Conservation (phyloP, 2,797 vertebrate genomes). For the Leptodactylus fallax region DNA sequence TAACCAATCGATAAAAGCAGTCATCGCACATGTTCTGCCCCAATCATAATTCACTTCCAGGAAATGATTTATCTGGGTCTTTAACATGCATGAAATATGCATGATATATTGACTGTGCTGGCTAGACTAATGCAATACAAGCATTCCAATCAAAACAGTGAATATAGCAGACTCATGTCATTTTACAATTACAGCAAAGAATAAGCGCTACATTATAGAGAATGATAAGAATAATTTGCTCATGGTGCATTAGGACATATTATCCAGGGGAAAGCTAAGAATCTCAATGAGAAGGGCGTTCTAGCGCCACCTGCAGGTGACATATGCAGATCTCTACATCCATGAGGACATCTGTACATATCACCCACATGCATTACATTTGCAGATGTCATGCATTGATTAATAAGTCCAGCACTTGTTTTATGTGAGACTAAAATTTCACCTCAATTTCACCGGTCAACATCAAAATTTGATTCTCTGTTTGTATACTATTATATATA, state of each 20-base stretch:
- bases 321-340: neutral
- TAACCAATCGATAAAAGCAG: conserved; percentile 25
- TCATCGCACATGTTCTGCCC: conserved; percentile 16
- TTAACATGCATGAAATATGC: conserved; percentile 54
- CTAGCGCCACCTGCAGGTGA: neutral
- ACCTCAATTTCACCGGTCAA: too few species aligned
- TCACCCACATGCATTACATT: neutral
- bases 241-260: conserved; percentile 14
- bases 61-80: conserved; percentile 44
- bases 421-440: too few species aligned
- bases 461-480: too few species aligned
- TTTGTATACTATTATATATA: too few species aligned
- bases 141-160: conserved; percentile 15
- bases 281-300: neutral
- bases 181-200: conserved; percentile 3
- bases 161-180: conserved; percentile 20
- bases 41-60: conserved; percentile 42
- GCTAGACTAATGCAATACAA: conserved; percentile 50
- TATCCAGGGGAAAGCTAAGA: neutral
- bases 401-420: too few species aligned
- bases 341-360: neutral
- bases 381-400: too few species aligned
- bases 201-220: neutral
- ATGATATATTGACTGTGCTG: conserved; percentile 41
- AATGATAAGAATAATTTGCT: conserved; percentile 5